These are phyloP conservation scores for Gymnobelideus leadbeateri DNA, from an alignment of 2,113 vertebrate genomes.

Conservation along the genomic window DNA sequence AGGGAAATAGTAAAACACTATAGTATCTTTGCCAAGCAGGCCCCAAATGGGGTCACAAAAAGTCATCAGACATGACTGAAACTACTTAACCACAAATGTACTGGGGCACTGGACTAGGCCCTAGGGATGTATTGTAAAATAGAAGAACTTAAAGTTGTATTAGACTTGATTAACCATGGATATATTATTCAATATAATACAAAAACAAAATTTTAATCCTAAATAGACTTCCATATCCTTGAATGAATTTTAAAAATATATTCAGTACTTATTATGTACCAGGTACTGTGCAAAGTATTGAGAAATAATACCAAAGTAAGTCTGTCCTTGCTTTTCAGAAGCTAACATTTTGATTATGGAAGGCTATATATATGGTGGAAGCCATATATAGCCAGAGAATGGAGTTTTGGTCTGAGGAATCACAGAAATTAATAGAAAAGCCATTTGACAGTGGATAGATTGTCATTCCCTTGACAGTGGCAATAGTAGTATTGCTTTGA, in stretches of 20 bases:
- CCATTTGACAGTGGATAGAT: no score
- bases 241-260: not conserved
- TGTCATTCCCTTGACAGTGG: not conserved
- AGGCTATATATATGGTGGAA: not conserved
- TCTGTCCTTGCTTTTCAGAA: not conserved
- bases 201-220: not conserved
- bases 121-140: not conserved
- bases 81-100: not conserved
- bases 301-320: not conserved
- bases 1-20: not conserved
- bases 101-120: not conserved
- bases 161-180: not conserved
- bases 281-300: not conserved
- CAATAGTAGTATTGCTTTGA: not conserved
- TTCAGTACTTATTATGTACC: not conserved
- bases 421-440: not conserved
- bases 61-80: no score
- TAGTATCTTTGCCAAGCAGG: not conserved
- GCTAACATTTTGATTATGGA: not conserved
- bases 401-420: not conserved
- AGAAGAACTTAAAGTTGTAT: not conserved
- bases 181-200: not conserved
- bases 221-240: not conserved
- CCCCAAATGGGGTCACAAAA: no score
- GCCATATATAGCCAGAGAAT: not conserved